These are phyloP conservation scores for Germaria angustata DNA, from an alignment of 2,888 invertebrate species.

Conservation along the genomic window DNA sequence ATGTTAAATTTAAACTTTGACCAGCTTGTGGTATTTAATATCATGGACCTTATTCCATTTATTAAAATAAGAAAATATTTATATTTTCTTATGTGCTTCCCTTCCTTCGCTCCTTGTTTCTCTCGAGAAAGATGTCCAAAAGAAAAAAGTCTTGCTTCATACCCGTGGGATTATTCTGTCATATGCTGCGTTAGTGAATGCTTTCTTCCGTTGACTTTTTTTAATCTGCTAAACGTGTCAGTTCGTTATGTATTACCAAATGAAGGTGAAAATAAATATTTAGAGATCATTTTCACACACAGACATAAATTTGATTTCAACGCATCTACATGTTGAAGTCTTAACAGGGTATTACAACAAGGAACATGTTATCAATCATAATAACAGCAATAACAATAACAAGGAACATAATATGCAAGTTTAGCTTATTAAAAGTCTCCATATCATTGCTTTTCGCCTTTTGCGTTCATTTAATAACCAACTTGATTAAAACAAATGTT, in stretches of 20 bases:
- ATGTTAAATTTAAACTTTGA: too few species aligned
- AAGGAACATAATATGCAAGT: background rate
- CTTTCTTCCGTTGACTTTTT: slow-evolving; percentile 3
- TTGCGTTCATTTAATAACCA: background rate
- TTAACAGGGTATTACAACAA: slow-evolving; percentile 17
- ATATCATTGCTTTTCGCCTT: background rate
- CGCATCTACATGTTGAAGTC: slow-evolving; percentile 6
- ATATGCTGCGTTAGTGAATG: background rate
- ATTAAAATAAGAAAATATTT: too few species aligned
- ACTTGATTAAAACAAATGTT: background rate
- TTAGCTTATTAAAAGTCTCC: slow-evolving; percentile 29
- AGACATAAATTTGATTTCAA: background rate
- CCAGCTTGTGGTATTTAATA: too few species aligned
- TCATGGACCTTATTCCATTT: slow-evolving; percentile 42
- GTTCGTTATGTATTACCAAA: slow-evolving; percentile 44
- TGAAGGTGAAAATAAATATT: slow-evolving; percentile 41
- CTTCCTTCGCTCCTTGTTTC: background rate
- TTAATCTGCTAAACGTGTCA: slow-evolving; percentile 48
- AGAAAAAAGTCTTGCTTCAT: background rate
- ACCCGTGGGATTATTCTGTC: slow-evolving; percentile 1
- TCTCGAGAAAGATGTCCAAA: background rate
- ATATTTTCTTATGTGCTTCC: slow-evolving; percentile 2
- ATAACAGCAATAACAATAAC: background rate
- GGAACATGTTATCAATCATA: slow-evolving; percentile 35
- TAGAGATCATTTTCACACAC: slow-evolving; percentile 2